Percentiles rank a stretch among this genome's conserved stretches.
These are phyloP conservation scores for Rhagonycha fulva DNA, from an alignment of 2,888 invertebrate species.

Conservation along the genomic window DNA sequence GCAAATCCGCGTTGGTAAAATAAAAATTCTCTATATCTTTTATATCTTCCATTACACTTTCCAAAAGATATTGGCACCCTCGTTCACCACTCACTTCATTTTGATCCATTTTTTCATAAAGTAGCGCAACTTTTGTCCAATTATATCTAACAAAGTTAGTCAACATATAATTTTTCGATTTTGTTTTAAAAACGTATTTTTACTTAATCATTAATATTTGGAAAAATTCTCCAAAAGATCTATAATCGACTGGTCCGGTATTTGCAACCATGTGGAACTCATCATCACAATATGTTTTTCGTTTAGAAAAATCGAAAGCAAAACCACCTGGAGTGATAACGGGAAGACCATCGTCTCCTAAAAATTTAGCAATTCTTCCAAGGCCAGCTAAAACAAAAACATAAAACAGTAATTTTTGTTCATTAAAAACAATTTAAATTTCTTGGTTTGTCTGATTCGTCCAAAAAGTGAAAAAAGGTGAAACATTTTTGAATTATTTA, in stretches of 20 bases:
- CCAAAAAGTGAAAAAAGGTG: no score
- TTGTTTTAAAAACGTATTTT: neutral
- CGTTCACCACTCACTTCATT: slow-evolving; percentile 67
- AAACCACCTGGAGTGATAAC: slow-evolving; percentile 82
- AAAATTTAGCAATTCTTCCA: slow-evolving; percentile 77
- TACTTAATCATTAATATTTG: slow-evolving; percentile 72
- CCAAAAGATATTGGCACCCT: slow-evolving; percentile 79
- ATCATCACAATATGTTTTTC: slow-evolving; percentile 69
- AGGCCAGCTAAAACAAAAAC: slow-evolving; percentile 69
- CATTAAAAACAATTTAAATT: no score
- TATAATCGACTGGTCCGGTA: slow-evolving; percentile 73
- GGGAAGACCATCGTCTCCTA: slow-evolving; percentile 73
- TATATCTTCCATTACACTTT: slow-evolving; percentile 67
- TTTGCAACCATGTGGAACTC: slow-evolving; percentile 82
- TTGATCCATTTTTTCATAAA: slow-evolving; percentile 78
- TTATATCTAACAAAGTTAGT: slow-evolving; percentile 61
- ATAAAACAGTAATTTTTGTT: no score
- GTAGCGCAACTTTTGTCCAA: slow-evolving; percentile 73
- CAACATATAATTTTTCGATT: neutral
- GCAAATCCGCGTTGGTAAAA: slow-evolving; percentile 66
- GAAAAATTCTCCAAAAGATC: slow-evolving; percentile 73
- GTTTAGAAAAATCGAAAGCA: slow-evolving; percentile 75
- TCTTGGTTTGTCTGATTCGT: no score
- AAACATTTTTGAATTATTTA: no score
- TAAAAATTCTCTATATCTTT: slow-evolving; percentile 54